Percentiles rank a stretch among this genome's conserved stretches.
phyloP scores from a whole-genome alignment of 1,140 invertebrate species.

The Drosophila quadrilineata region DNA sequence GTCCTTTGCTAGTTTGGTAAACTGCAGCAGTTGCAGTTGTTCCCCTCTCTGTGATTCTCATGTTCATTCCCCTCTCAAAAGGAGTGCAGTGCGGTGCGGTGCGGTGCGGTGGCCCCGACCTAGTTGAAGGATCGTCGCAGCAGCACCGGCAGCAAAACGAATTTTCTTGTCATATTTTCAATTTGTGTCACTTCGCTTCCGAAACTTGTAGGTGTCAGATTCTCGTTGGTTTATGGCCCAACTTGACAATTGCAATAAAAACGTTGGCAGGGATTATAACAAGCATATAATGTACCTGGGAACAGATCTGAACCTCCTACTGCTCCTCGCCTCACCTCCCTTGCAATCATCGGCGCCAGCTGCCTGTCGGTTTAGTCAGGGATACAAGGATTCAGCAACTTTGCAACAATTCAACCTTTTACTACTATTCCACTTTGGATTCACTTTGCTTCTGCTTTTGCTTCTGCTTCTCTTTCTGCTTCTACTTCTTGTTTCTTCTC shows the following conservation, averaged over 20 bases:
- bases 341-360: background rate
- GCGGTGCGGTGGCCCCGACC: constrained; percentile 46
- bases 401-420: constrained; percentile 55
- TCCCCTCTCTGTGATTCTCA: too few relatives aligned
- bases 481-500: too few relatives aligned
- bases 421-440: too few relatives aligned
- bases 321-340: background rate
- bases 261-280: constrained; percentile 76
- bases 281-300: constrained; percentile 73
- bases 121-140: too few relatives aligned
- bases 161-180: constrained; percentile 80
- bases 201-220: constrained; percentile 68
- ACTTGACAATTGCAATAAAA: constrained; percentile 77
- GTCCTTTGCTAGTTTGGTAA: constrained; percentile 67
- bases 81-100: too few relatives aligned
- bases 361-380: constrained; percentile 42
- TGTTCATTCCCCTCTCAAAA: too few relatives aligned
- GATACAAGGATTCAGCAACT: constrained; percentile 43
- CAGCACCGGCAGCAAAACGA: constrained; percentile 50
- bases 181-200: constrained; percentile 62
- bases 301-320: too few relatives aligned
- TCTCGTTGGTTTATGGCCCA: constrained; percentile 68
- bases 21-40: constrained; percentile 60
- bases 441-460: too few relatives aligned
- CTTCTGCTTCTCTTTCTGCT: too few relatives aligned